phyloP scores from a whole-genome alignment of 2,797 vertebrate species.

The Threskiornis aethiopicus region DNA sequence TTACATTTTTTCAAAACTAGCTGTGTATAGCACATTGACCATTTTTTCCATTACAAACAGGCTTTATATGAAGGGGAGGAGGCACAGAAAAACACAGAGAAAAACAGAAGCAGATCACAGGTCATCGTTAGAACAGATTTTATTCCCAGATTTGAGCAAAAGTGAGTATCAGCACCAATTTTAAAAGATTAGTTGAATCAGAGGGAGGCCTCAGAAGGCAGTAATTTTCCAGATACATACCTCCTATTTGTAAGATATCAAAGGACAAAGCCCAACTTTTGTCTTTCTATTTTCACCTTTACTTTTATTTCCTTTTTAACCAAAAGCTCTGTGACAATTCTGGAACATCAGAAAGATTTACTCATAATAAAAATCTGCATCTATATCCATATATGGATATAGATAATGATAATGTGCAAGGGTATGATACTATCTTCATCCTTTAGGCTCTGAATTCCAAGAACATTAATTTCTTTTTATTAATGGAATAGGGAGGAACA shows the following conservation, averaged over 20 bases:
- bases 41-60: neutral
- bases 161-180: conserved; percentile 4
- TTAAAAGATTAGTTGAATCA: conserved; percentile 32
- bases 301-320: conserved; percentile 5
- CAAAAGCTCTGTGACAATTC: neutral
- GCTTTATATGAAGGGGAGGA: neutral
- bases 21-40: neutral
- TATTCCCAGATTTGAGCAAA: neutral
- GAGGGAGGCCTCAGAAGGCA: conserved; percentile 1
- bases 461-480: neutral
- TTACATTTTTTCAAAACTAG: neutral
- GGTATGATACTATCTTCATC: neutral
- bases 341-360: neutral
- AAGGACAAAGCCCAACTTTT: conserved; percentile 12
- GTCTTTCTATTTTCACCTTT: conserved; percentile 2
- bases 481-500: neutral
- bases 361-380: neutral
- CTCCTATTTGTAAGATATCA: neutral
- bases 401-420: neutral
- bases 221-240: neutral
- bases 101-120: neutral
- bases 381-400: neutral
- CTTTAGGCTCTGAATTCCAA: neutral
- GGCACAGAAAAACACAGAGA: neutral
- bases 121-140: neutral